phyloP scores from a whole-genome alignment of 1,140 invertebrate species.

The Danaus melanippus region DNA sequence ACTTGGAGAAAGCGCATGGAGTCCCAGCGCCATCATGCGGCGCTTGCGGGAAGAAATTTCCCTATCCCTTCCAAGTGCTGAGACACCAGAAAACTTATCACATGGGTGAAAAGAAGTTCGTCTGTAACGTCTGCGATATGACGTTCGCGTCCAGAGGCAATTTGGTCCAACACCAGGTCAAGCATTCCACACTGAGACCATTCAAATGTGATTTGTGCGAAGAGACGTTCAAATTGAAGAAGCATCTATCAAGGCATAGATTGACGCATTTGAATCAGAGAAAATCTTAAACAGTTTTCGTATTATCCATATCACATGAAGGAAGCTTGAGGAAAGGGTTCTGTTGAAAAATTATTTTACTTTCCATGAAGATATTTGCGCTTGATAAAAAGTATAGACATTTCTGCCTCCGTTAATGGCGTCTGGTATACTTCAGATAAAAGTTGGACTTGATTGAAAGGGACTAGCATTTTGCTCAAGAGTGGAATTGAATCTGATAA shows the following conservation, averaged over 20 bases:
- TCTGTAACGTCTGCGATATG: constrained; percentile 49
- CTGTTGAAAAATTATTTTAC: too few relatives aligned
- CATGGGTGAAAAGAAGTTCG: constrained; percentile 43
- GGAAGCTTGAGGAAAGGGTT: too few relatives aligned
- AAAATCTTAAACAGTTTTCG: constrained; percentile 1
- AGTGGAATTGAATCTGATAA: too few relatives aligned
- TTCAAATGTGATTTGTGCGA: constrained; percentile 56
- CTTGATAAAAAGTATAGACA: too few relatives aligned
- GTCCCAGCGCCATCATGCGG: constrained; percentile 32
- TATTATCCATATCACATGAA: too few relatives aligned
- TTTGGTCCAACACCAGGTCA: constrained; percentile 63
- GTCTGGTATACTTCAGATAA: too few relatives aligned
- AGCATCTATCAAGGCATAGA: constrained; percentile 21
- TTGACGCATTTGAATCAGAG: constrained; percentile 13
- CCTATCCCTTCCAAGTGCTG: too few relatives aligned
- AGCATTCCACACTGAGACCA: constrained; percentile 66
- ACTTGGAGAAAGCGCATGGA: constrained; percentile 32
- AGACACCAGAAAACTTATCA: constrained; percentile 35
- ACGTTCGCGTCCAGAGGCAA: constrained; percentile 47
- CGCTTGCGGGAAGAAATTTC: too few relatives aligned
- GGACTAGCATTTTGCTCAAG: too few relatives aligned
- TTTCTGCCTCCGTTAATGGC: too few relatives aligned
- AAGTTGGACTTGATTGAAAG: too few relatives aligned
- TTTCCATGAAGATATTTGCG: too few relatives aligned
- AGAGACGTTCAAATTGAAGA: constrained; percentile 27